Evolutionary conservation across 2,113 vertebrate species (phyloP).

Genomic region (Gnathonemus echidnorhynchus): DNA sequence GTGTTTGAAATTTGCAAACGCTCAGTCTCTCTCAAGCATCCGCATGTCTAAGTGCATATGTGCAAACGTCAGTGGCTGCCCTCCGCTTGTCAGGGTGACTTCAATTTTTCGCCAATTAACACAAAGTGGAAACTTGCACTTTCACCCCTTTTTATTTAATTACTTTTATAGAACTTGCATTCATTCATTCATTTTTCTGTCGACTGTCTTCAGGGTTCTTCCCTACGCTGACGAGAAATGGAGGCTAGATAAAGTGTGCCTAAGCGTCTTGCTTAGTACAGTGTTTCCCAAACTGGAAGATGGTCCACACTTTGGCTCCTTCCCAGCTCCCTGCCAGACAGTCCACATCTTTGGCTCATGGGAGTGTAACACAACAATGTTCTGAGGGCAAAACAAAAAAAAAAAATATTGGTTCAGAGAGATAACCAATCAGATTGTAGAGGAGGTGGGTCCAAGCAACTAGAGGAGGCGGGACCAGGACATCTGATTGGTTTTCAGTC

Average conservation of each 20-base stretch:
- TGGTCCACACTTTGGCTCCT: neutral
- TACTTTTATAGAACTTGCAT: neutral
- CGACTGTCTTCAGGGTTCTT: neutral
- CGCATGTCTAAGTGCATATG: neutral
- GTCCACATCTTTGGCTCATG: neutral
- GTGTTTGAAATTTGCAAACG: neutral
- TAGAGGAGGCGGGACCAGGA: too few species aligned
- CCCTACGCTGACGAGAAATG: neutral
- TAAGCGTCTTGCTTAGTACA: neutral
- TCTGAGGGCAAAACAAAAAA: too few species aligned
- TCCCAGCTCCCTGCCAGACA: neutral
- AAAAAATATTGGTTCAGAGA: too few species aligned
- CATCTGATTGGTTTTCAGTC: neutral
- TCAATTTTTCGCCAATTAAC: neutral
- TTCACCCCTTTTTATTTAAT: neutral
- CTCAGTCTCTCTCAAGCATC: neutral
- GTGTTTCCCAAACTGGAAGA: neutral
- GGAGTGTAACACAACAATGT: too few species aligned
- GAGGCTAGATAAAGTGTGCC: neutral
- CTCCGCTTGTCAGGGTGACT: neutral
- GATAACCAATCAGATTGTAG: too few species aligned
- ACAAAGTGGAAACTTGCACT: neutral
- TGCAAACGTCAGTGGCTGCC: neutral
- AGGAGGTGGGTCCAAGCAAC: too few species aligned
- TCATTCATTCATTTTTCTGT: neutral